These are phyloP conservation scores for Todiramphus chloris DNA, from an alignment of 2,113 vertebrate species.

Conservation along the genomic window DNA sequence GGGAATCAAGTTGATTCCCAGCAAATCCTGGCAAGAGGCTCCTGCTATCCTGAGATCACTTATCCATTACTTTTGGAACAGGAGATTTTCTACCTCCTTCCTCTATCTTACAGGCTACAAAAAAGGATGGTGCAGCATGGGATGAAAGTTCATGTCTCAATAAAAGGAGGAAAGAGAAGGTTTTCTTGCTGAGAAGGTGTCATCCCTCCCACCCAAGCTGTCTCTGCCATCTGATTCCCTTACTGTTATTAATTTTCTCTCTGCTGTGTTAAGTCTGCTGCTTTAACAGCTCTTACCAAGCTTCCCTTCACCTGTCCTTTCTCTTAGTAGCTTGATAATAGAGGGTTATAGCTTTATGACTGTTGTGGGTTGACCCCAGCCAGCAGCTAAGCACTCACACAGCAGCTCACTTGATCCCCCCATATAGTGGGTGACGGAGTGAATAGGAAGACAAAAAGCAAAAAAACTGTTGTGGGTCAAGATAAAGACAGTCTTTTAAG, in stretches of 20 bases:
- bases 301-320: not conserved
- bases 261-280: not conserved
- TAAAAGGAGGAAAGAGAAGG: not conserved
- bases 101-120: not conserved
- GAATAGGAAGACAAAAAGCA: not conserved
- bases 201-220: not conserved
- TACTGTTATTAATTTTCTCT: not conserved
- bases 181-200: not conserved
- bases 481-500: not conserved
- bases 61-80: not conserved
- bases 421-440: not conserved
- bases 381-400: not conserved
- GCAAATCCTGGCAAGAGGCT: not conserved
- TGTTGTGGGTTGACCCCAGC: not conserved
- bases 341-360: not conserved
- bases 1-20: not conserved
- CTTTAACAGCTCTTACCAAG: not conserved
- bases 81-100: not conserved
- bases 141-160: not conserved
- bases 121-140: not conserved
- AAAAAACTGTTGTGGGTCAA: not conserved
- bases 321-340: not conserved
- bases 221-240: not conserved
- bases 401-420: not conserved
- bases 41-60: not conserved